These are phyloP conservation scores for Ectemnius continuus DNA, from an alignment of 2,888 invertebrate species.

Conservation along the genomic window DNA sequence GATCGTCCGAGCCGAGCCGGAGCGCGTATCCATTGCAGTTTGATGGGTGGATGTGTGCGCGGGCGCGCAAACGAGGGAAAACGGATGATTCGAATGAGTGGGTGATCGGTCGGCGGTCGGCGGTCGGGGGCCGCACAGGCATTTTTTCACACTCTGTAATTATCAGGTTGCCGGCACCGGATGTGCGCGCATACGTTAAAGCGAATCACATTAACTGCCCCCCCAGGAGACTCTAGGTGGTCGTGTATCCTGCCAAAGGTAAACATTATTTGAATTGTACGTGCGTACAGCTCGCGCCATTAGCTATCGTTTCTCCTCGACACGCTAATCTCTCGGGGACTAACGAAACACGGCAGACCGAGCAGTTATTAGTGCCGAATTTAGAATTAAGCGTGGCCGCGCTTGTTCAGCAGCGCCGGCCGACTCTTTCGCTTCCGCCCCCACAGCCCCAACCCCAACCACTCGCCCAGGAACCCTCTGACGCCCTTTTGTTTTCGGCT, in stretches of 20 bases:
- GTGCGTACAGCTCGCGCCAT: conserved; percentile 47
- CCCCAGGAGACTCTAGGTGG: conserved; percentile 55
- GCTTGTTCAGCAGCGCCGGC: conserved; percentile 8
- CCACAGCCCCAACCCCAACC: background rate
- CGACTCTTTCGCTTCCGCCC: conserved; percentile 10
- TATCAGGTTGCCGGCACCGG: conserved; percentile 1
- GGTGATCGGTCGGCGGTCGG: background rate
- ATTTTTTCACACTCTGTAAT: conserved; percentile 1
- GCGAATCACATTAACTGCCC: conserved; percentile 60
- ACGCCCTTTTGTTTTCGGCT: conserved; percentile 52
- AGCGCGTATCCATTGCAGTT: background rate
- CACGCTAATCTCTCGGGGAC: conserved; percentile 60
- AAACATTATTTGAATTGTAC: conserved; percentile 66
- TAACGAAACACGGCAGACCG: conserved; percentile 56
- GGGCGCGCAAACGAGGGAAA: background rate
- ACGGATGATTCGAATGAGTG: background rate
- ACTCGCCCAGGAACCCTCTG: background rate
- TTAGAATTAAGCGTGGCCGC: conserved; percentile 56
- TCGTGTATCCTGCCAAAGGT: conserved; percentile 57
- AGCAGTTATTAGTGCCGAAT: conserved; percentile 64
- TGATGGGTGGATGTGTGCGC: background rate
- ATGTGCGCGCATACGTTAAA: conserved; percentile 37
- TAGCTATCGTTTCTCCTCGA: conserved; percentile 42
- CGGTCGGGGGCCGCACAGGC: background rate
- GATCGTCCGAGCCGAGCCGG: background rate